Percentiles rank a stretch among this genome's conserved stretches.
phyloP scores from a whole-genome alignment of 2,797 vertebrate genomes.

The Carapus acus region DNA sequence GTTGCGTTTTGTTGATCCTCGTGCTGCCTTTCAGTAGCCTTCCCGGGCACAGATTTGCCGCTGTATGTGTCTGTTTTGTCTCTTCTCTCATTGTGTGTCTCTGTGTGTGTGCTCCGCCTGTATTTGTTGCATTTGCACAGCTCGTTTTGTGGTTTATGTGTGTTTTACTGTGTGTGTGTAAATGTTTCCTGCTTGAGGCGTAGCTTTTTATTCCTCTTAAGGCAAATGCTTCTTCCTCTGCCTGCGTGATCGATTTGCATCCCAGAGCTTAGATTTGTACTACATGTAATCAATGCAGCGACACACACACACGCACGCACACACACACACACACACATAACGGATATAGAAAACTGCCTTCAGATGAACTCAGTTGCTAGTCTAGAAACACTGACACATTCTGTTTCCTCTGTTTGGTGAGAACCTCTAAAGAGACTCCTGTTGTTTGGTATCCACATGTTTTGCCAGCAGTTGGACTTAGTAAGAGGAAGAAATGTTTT shows the following conservation, averaged over 20 bases:
- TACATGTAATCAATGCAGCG: conserved; percentile 52
- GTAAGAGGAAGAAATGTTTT: no score
- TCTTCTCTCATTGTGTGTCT: neutral
- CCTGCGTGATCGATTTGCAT: conserved; percentile 49
- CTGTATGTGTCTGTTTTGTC: conserved; percentile 17
- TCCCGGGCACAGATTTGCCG: conserved; percentile 27
- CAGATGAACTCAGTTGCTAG: conserved; percentile 49
- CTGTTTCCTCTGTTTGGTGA: conserved; percentile 28
- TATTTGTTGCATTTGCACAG: neutral
- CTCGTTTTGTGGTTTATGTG: neutral
- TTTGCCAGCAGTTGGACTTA: no score
- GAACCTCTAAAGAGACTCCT: conserved; percentile 52
- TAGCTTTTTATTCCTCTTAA: conserved; percentile 30
- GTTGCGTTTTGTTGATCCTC: conserved; percentile 23
- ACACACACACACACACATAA: conserved; percentile 7
- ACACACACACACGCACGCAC: conserved; percentile 5
- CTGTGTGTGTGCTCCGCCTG: conserved; percentile 11
- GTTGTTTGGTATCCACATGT: no score
- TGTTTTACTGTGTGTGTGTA: neutral
- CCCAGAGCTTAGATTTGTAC: conserved; percentile 52
- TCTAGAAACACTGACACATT: conserved; percentile 41
- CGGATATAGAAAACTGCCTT: conserved; percentile 24
- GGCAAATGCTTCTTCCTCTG: conserved; percentile 28
- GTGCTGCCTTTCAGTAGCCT: conserved; percentile 21
- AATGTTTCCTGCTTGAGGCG: conserved; percentile 16